A percentile compares a stretch with the other conserved stretches of the same genome.
phyloP scores from a whole-genome alignment of 1,140 invertebrate species.

The Gryon sp. region DNA sequence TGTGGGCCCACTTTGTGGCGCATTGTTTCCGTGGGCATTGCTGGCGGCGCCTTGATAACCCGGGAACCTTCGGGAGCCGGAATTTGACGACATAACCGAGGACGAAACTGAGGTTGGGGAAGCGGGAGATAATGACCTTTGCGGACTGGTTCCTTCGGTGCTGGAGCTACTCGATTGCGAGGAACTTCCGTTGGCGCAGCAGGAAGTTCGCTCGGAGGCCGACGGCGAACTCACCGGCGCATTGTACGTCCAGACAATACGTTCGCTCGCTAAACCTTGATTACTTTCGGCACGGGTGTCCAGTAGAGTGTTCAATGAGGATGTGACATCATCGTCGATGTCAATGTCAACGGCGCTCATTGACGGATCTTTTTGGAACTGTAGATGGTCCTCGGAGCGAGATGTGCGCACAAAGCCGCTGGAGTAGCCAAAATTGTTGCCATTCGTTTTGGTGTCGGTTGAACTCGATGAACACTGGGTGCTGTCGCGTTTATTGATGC shows the following conservation, averaged over 20 bases:
- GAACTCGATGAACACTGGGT: constrained; percentile 36
- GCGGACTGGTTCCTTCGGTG: constrained; percentile 83
- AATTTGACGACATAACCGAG: constrained; percentile 89
- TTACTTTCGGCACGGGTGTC: constrained; percentile 88
- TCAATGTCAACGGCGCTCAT: constrained; percentile 92
- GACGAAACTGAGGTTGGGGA: constrained; percentile 92
- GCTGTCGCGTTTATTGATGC: constrained; percentile 78
- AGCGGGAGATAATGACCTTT: constrained; percentile 85
- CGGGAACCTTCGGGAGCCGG: constrained; percentile 79
- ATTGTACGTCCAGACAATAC: constrained; percentile 95
- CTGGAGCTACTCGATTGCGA: constrained; percentile 82
- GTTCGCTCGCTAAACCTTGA: constrained; percentile 80
- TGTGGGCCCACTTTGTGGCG: too few species aligned
- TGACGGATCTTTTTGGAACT: constrained; percentile 86
- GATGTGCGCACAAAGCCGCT: constrained; percentile 86
- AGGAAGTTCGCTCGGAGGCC: constrained; percentile 76
- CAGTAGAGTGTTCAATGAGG: constrained; percentile 92
- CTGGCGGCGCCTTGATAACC: constrained; percentile 50
- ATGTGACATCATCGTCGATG: constrained; percentile 95
- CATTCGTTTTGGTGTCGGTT: constrained; percentile 42
- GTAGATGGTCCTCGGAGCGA: constrained; percentile 91
- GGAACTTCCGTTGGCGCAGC: constrained; percentile 78
- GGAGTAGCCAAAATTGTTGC: constrained; percentile 73
- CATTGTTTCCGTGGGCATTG: too few species aligned
- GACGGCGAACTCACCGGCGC: constrained; percentile 83